Base-by-base conservation (phyloP, 2,888 invertebrate species). In the Mythimna ferrago region DNA sequence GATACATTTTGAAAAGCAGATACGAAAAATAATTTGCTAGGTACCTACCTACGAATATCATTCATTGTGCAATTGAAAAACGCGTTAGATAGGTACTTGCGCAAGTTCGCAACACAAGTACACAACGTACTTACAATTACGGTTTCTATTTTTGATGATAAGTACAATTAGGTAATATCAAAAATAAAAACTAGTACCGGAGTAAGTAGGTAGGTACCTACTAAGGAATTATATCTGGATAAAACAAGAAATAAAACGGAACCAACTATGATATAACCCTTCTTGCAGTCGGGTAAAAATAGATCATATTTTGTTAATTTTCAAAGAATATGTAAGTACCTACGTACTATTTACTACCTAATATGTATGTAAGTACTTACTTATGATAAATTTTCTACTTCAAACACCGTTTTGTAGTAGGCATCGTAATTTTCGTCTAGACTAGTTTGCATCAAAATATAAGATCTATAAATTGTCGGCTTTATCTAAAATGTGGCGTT, bases 11-110 rank as follows among this genome's bases (percentile, higher is more conserved):
- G 44, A 48, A 48, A 48, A 48, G 44, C 7, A 48, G 16, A 1
- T 14, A 16, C 10, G 11, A 6, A 38, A 19, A 56, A 56, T 26
- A 11, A 26, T n/a, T 35, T 66, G 6, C 14, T 32, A 26, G 26
- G 32, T 32, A n/a, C n/a, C n/a, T n/a, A n/a, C n/a, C n/a, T n/a
- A 32, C 32, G 32, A 32, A 26, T 53, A 38, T 11, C 6, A 62
- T 63, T 71, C 16, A 67, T 74, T 74, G 74, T 61, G 74, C 74
- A 74, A 74, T 74, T 26, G 35, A 19, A 32, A 48, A 61, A 54
- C 19, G 19, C 19, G 21, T 63, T 54, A 72, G 16, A 44, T 48
- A 48, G 4, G 53, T 54, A 51, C 51, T 14, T 19, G 5, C 19
- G 19, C 5, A 38, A 35, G 6, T 19, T 35, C 10, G 14, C 54